phyloP scores from a whole-genome alignment of 30 jellyfish, hydroid and myxozoan genomes.

The Chrysaora quinquecirrha region DNA sequence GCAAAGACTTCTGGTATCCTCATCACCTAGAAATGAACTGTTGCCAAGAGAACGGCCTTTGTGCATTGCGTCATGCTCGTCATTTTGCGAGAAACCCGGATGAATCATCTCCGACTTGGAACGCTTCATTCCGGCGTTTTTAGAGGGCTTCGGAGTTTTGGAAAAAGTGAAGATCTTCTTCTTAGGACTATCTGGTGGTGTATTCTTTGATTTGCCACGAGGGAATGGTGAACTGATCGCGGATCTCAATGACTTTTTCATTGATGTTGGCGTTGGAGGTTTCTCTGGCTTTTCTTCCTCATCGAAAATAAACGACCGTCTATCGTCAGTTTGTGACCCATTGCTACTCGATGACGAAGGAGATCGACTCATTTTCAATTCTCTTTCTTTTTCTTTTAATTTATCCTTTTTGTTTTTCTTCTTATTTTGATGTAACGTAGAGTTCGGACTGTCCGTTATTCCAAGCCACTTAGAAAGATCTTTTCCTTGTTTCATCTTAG shows the following conservation, averaged over 20 bases:
- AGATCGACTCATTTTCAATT: conserved; percentile 58
- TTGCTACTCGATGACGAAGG: conserved; percentile 71
- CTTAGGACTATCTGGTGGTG: conserved; percentile 75
- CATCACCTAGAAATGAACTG: conserved; percentile 32
- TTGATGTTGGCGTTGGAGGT: conserved; percentile 48
- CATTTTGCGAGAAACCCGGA: conserved; percentile 11
- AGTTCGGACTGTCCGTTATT: conserved; percentile 20
- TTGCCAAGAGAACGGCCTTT: conserved; percentile 5
- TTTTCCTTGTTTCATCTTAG: conserved; percentile 32
- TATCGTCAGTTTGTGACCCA: conserved; percentile 50
- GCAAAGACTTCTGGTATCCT: conserved; percentile 48
- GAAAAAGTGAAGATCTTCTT: conserved; percentile 34
- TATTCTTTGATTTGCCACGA: conserved; percentile 1
- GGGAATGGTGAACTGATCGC: conserved; percentile 54
- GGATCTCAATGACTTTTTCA: conserved; percentile 28
- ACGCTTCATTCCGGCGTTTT: conserved; percentile 64
- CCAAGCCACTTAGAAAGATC: conserved; percentile 56
- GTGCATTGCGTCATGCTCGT: conserved; percentile 16
- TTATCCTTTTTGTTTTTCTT: conserved; percentile 31
- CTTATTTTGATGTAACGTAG: neutral
- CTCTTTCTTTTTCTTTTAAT: conserved; percentile 17
- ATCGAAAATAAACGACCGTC: conserved; percentile 45
- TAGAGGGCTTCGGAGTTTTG: conserved; percentile 36
- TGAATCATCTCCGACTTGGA: conserved; percentile 69
- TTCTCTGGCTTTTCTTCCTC: conserved; percentile 35